Percentiles rank a stretch among this genome's conserved stretches.
Evolutionary conservation across 2,113 vertebrate species (phyloP).

Genomic region (Myiozetetes cayanensis): DNA sequence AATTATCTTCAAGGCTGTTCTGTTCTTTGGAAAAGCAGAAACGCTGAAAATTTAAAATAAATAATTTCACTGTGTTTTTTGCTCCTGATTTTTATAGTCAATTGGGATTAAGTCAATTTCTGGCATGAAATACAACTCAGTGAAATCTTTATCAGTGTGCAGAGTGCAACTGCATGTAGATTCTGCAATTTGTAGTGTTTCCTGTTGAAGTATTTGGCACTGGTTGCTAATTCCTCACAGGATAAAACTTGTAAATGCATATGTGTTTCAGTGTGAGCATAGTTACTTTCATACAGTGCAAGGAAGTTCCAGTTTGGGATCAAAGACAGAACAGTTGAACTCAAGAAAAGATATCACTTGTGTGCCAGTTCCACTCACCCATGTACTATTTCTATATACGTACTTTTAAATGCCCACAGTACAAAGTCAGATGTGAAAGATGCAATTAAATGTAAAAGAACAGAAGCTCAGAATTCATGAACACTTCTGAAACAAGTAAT

Average conservation of each 20-base stretch:
- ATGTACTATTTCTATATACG: not conserved
- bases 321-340: not conserved
- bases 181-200: not conserved
- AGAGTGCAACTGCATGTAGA: not conserved
- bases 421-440: not conserved
- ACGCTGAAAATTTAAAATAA: not conserved
- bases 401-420: not conserved
- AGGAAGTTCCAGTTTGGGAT: not conserved
- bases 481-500: not conserved
- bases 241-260: not conserved
- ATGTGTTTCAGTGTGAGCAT: not conserved
- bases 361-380: not conserved
- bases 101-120: not conserved
- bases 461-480: not conserved
- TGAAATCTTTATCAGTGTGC: not conserved
- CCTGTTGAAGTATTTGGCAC: not conserved
- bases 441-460: not conserved
- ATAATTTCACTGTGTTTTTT: rapidly evolving
- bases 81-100: not conserved
- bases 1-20: not conserved
- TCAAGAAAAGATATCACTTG: not conserved
- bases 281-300: rapidly evolving
- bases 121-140: not conserved
- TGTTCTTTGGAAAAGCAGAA: not conserved
- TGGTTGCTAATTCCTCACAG: not conserved